Percentiles rank a stretch among this genome's conserved stretches.
Conservation (phyloP, 2,888 invertebrate species). For the Tipula vernalis region DNA sequence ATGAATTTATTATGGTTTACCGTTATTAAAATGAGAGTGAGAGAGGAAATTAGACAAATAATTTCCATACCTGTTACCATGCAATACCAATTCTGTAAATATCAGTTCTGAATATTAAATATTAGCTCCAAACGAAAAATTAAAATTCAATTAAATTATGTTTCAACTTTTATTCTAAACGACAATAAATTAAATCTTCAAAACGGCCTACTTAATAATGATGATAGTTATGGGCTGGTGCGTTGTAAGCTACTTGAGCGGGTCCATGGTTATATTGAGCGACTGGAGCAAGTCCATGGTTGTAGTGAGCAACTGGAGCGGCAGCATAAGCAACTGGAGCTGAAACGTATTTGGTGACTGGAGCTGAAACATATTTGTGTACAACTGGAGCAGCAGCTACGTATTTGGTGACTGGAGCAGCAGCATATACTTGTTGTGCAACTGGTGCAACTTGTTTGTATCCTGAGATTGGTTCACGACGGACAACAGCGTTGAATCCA, state of each 20-base stretch:
- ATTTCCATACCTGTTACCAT: no score
- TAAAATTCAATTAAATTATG: not conserved
- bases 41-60: no score
- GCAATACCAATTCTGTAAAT: no score
- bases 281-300: not conserved
- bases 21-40: no score
- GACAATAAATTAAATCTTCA: not conserved
- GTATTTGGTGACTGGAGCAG: not conserved
- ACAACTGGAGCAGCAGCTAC: constrained; percentile 14
- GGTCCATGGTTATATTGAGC: not conserved
- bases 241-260: not conserved
- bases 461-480: constrained; percentile 34
- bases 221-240: not conserved
- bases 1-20: no score
- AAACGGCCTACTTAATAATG: not conserved
- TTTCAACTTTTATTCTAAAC: not conserved
- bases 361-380: constrained; percentile 15
- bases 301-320: not conserved
- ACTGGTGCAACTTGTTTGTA: constrained; percentile 20
- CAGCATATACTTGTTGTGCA: no score
- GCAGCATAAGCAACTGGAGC: constrained; percentile 8
- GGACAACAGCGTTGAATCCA: constrained; percentile 42
- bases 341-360: constrained; percentile 4
- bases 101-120: no score
- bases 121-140: no score